Evolutionary conservation across 2,888 invertebrate genomes (phyloP), one percentile per base, ranked within the genome.

Genomic region (Nasonovia ribisnigri): DNA sequence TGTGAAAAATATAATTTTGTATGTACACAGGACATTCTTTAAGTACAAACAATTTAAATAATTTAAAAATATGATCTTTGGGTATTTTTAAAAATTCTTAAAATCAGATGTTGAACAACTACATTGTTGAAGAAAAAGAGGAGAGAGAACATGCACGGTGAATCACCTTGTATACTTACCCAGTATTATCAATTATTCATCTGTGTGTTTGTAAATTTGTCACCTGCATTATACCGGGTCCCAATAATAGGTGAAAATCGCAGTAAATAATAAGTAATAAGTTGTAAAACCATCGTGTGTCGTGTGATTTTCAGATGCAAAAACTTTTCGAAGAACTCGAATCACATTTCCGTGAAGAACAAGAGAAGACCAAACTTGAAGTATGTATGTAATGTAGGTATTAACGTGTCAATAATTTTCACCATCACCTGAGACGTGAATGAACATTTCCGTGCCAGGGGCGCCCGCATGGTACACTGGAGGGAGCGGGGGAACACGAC

Each of bases 271-370:
- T 24, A 51, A 91, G 0, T 86, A 43, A 24, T n/a, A n/a, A 60
- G 16, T 67, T 67, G 4, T 67, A 67, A 67, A 8, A 36, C 36
- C 36, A 16, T n/a, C 16, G 1, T n/a, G n/a, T 67, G 8, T 36
- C 4, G 4, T 86, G 4, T 60, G 57, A 46, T 86, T 90, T 93
- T 43, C 90, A 94, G 94, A 94, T 94, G 36, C 94, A 94, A 88
- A 94, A 94, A 60, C 94, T 94, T 16, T 94, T 94, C 43, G 94
- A 94, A 89, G 94, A 94, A 93, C 94, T 94, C 5, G 94, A 94
- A 94, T 46, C 48, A 1, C 94, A 94, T 87, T 91, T 94, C 60
- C 94, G 92, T 57, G 94, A 94, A 93, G 94, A 94, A 46, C 92
- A 94, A 77, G 94, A 92, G 91, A 94, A 92, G 36, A 92, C 92